A percentile compares a stretch with the other conserved stretches of the same genome.
Conservation (phyloP, 2,888 invertebrate species). For the Bursaphelenchus okinawaensis region DNA sequence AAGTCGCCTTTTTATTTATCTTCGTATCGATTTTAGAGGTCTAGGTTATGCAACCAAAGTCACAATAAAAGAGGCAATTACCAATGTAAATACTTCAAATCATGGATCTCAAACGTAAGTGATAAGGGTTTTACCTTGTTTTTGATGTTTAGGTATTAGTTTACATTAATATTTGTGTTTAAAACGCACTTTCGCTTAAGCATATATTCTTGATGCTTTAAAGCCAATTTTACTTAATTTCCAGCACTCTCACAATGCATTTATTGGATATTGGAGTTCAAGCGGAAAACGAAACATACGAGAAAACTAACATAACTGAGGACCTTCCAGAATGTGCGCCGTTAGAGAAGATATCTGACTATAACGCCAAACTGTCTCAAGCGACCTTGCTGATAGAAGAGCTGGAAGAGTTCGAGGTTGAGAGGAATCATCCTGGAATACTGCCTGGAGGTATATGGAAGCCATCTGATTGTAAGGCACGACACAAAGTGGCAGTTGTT, state of each 20-base stretch:
- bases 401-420: constrained; percentile 40
- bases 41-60: neutral
- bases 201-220: no score
- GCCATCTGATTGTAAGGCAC: constrained; percentile 48
- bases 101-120: neutral
- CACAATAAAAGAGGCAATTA: neutral
- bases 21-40: neutral
- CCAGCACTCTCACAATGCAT: no score
- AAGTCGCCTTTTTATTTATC: neutral
- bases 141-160: neutral
- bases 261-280: no score
- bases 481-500: constrained; percentile 56
- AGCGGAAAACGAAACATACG: no score
- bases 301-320: no score
- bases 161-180: neutral
- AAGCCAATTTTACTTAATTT: no score
- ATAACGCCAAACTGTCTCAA: constrained; percentile 22
- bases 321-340: constrained; percentile 1
- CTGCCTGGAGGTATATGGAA: constrained; percentile 53
- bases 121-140: neutral
- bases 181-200: no score
- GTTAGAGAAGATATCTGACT: neutral
- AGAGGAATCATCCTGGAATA: constrained; percentile 41
- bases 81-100: neutral
- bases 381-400: constrained; percentile 52